Evolutionary conservation across 2,113 vertebrate species (phyloP).

Genomic region (Siniperca chuatsi): DNA sequence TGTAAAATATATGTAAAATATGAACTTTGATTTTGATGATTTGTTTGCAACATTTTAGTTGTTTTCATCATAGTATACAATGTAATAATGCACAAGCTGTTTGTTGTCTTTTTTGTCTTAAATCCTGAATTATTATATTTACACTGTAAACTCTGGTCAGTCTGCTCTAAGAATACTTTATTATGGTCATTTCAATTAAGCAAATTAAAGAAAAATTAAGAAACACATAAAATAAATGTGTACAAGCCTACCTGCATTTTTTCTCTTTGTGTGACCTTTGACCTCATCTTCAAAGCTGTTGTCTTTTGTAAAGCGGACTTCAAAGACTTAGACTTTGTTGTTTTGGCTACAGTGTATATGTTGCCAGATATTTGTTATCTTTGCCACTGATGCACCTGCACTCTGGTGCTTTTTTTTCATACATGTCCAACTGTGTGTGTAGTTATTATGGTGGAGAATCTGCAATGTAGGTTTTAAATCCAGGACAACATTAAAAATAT

Average conservation of each 20-base stretch:
- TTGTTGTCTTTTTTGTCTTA: background rate
- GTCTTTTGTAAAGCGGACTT: background rate
- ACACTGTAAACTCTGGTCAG: too few species aligned
- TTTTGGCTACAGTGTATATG: background rate
- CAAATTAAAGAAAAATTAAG: background rate
- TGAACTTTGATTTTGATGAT: too few species aligned
- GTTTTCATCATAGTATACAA: background rate
- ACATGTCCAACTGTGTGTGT: background rate
- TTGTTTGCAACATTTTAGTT: background rate
- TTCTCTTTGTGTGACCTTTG: background rate
- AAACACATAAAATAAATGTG: background rate
- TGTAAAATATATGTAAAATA: too few species aligned
- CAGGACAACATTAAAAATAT: background rate
- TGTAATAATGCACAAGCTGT: background rate
- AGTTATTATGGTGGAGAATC: background rate
- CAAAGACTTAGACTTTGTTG: background rate
- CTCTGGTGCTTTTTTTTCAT: background rate
- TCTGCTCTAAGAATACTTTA: background rate
- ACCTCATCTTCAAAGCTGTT: conserved; percentile 23
- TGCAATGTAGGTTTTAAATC: background rate
- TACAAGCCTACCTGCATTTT: background rate
- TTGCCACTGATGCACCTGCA: conserved; percentile 25
- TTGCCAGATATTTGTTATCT: background rate
- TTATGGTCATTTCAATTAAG: background rate
- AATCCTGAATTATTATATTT: background rate